Evolutionary conservation across 2,113 vertebrate genomes (phyloP), one percentile per base, ranked within the genome.

Genomic region (Illadopsis cleaveri): DNA sequence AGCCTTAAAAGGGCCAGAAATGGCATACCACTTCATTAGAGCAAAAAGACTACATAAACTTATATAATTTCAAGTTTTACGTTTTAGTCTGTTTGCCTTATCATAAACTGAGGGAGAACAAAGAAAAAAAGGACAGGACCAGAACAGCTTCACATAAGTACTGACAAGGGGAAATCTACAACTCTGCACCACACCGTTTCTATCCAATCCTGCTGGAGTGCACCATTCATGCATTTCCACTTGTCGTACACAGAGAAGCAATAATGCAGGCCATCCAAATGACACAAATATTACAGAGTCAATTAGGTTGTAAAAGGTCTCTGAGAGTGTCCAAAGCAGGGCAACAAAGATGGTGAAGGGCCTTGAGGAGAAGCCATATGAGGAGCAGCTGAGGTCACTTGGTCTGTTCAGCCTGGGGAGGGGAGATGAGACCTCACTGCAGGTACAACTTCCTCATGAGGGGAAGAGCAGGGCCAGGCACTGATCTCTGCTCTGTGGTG

Each of bases 211-310:
- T 22, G 18, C 33, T 58, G 45, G 9, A 66, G 42, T 21, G 47
- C 12, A 57, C 16, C 15, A 33, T 10, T 56, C 0, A 0, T n/a
- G 8, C 18, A 57, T 54, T 91, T 82, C 23, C 35, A 50, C 25
- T 45, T 42, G 11, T 45, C 15, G 65, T 14, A 9, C 21, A 56
- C 7, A 70, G 35, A 78, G 18, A 61, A 62, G 5, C 33, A 78
- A 17, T 31, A 51, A 80, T 3, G 13, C 37, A 93, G 20, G 60
- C 23, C 57, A 87, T 58, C 40, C 47, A 70, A 31, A 65, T 77
- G 37, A 62, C 64, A 80, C 11, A 16, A 61, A 3, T 61, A 69
- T 27, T 61, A 73, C 37, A 50, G 31, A 81, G 65, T 58, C 31
- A 37, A 33, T 44, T 33, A 28, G 37, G 5, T 4, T 57, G 12